Evolutionary conservation across 2,797 vertebrate genomes (phyloP).

Genomic region (Peromyscus attwateri): DNA sequence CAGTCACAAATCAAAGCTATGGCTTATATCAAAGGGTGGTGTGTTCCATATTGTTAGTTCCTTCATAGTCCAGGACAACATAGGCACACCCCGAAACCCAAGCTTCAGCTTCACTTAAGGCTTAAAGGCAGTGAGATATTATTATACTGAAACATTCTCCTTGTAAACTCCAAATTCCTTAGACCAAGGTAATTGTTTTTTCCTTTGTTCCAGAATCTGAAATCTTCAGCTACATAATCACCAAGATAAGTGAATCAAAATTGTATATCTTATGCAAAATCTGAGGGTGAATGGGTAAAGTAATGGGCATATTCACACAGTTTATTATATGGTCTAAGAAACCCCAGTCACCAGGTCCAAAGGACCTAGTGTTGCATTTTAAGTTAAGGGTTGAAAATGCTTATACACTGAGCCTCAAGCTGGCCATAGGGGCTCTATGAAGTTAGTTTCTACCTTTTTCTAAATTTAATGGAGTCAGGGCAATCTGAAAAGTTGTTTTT

Average conservation of each 20-base stretch:
- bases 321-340: not conserved
- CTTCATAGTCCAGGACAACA: not conserved
- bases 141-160: not conserved
- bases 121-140: not conserved
- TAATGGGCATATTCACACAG: not conserved
- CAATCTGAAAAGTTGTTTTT: constrained; percentile 58
- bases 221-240: not conserved
- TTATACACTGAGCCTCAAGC: not conserved
- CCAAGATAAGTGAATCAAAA: not conserved
- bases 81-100: too few relatives aligned
- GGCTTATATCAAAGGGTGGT: not conserved
- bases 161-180: not conserved
- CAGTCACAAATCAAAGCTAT: not conserved
- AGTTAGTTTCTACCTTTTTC: not conserved
- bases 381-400: constrained; percentile 23
- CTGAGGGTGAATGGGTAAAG: not conserved
- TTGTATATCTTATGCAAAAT: not conserved
- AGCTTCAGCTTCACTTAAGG: not conserved
- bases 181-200: not conserved
- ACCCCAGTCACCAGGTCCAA: not conserved
- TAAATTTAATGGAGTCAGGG: constrained; percentile 28
- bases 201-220: constrained; percentile 15
- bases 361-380: not conserved
- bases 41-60: not conserved
- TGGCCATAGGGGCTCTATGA: not conserved